phyloP scores from a whole-genome alignment of 2,888 invertebrate genomes.

The Megamerina dolium region DNA sequence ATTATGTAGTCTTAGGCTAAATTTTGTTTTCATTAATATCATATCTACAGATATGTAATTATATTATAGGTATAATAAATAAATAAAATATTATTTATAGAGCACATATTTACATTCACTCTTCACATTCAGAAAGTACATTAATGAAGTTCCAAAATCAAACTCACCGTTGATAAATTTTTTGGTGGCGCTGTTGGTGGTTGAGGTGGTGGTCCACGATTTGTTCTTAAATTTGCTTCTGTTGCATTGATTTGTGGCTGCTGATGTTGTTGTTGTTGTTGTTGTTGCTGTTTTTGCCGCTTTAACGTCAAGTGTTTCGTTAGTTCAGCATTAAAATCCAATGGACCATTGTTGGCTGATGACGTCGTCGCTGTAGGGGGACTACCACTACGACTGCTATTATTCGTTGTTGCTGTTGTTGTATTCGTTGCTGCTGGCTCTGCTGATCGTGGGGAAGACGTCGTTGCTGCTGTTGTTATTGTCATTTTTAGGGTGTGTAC shows the following conservation, averaged over 20 bases:
- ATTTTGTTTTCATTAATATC: too few relatives aligned
- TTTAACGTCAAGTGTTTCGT: conserved; percentile 48
- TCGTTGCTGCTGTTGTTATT: conserved; percentile 9
- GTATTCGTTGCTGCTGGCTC: conserved; percentile 16
- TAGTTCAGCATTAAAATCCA: conserved; percentile 49
- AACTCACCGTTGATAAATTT: conserved; percentile 55
- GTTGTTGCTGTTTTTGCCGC: conserved; percentile 43
- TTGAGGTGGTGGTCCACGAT: conserved; percentile 75
- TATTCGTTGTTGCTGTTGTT: conserved; percentile 20
- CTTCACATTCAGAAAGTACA: too few relatives aligned
- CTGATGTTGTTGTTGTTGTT: conserved; percentile 30
- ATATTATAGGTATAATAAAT: too few relatives aligned
- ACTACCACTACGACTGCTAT: conserved; percentile 21
- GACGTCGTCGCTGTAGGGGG: conserved; percentile 23
- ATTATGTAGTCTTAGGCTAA: too few relatives aligned
- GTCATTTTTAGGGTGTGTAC: conserved; percentile 2
- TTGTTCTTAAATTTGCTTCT: conserved; percentile 48
- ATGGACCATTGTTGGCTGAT: conserved; percentile 38
- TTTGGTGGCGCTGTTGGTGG: conserved; percentile 63
- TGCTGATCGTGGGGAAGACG: conserved; percentile 6
- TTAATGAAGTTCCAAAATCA: too few relatives aligned
- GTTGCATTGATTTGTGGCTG: conserved; percentile 43
- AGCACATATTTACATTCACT: too few relatives aligned
- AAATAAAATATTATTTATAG: too few relatives aligned
- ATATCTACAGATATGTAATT: too few relatives aligned